Base-by-base conservation (phyloP, 2,797 vertebrate species). In the Phaenicophaeus curvirostris region DNA sequence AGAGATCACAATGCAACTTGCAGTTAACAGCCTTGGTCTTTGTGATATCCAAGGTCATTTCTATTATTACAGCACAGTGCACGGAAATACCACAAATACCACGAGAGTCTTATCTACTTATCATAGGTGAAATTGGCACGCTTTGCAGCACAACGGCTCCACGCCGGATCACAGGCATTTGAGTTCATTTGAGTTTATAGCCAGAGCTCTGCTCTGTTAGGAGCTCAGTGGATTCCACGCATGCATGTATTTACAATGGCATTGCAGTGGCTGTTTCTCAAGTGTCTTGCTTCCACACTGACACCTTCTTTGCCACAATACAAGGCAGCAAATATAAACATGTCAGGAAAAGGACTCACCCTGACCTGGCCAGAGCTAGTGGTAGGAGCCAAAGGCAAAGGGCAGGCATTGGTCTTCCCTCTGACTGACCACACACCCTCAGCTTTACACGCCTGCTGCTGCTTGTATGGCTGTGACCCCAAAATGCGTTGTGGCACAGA, bases 41-140 rank as follows among this genome's bases (percentile, higher is more conserved):
- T 95, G 93, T 94, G 73, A 93, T 93, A 81, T 1, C 82, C 94
- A 95, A 96, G 93, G 94, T 95, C 94, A 86, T 54, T 93, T 83
- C 89, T 94, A 85, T 96, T 95, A 93, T 95, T 94, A 87, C 78
- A 95, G 89, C 84, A 95, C 94, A 95, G 92, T 91, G 91, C 87
- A 87, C 93, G 94, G 95, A 96, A 96, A 95, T 95, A 69, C 94
- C 93, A 91, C 87, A 89, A 92, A 96, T 96, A 90, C 95, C 89
- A 73, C 81, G 93, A 81, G 85, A 85, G 91, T 0, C 93, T 93
- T 96, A 95, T 95, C 94, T 95, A 57, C 87, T 92, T 92, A 96
- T 95, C 89, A 80, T 85, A 89, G 96, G 94, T 93, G 92, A 87
- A 92, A 57, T 25, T 93, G 94, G 93, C 96, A 96, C 23, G 73